Evolutionary conservation across 2,888 invertebrate species (phyloP).

Genomic region (Aproaerema taeniolella): DNA sequence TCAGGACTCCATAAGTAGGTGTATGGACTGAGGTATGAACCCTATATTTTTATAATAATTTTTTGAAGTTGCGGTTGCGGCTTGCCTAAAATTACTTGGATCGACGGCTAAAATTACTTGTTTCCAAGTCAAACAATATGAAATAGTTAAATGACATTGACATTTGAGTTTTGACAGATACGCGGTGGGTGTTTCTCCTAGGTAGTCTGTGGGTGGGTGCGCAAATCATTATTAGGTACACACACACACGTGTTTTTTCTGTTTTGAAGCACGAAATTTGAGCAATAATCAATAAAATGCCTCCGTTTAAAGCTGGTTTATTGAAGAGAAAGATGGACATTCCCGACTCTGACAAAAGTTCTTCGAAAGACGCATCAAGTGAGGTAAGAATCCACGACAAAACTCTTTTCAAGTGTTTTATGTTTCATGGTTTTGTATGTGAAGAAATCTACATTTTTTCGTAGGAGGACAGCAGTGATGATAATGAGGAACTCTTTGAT

Average conservation of each 20-base stretch:
- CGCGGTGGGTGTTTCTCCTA: no score
- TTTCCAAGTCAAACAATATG: no score
- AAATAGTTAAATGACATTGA: background rate
- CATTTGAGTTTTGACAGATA: no score
- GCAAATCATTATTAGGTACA: background rate
- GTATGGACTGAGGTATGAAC: no score
- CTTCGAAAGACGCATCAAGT: constrained; percentile 23
- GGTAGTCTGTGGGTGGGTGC: no score
- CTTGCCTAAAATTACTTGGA: no score
- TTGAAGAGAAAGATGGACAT: constrained; percentile 49
- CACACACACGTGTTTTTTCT: constrained; percentile 5
- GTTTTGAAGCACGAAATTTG: constrained; percentile 4
- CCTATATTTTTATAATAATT: no score
- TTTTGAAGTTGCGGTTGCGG: no score
- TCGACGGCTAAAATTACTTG: no score
- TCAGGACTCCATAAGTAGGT: no score
- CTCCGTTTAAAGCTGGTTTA: constrained; percentile 56
- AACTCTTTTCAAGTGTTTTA: background rate
- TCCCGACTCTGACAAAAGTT: constrained; percentile 21
- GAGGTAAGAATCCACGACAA: constrained; percentile 20
- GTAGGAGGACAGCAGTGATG: constrained; percentile 28
- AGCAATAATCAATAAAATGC: constrained; percentile 39
- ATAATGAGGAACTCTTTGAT: constrained; percentile 36
- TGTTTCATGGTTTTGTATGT: background rate
- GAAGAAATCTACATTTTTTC: background rate